Base-by-base conservation (phyloP, 2,888 invertebrate genomes). In the Agrenia bidenticulata region DNA sequence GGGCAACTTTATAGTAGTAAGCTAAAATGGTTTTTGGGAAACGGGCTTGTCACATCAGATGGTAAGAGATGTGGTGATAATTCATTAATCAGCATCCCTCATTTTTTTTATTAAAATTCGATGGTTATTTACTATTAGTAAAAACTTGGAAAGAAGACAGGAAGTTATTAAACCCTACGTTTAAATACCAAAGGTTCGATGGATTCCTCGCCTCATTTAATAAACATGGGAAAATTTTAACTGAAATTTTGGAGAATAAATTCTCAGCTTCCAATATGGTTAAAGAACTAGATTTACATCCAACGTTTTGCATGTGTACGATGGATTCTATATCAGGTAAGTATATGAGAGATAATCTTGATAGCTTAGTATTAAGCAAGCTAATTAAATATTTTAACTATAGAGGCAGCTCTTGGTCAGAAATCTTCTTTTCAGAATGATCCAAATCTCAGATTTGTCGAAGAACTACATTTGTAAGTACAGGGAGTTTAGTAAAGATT, bases 101-200 rank as follows among this genome's bases (percentile, higher is more conserved):
- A n/a, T n/a, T n/a, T n/a, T n/a, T n/a, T n/a, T n/a, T n/a, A n/a
- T n/a, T n/a, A n/a, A n/a, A n/a, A n/a, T n/a, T n/a, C n/a, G n/a
- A n/a, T n/a, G n/a, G n/a, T n/a, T n/a, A n/a, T n/a, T n/a, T n/a
- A n/a, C n/a, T n/a, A n/a, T n/a, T n/a, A n/a, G n/a, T n/a, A n/a
- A n/a, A 62, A 9, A 57, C 39, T 32, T 66, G 61, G 61, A 55
- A 41, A 19, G 27, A 53, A 7, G 50, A 62, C 15, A 39, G 61
- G 32, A 66, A 66, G 45, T 39, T 66, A 27, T 23, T 66, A 26
- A 62, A 45, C 27, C 57, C 61, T 11, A 39, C 66, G 1, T 66
- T 66, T 24, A 58, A 57, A 17, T 66, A 66, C 37, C 61, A 53
- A 58, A 21, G 27, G 13, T 58, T 45, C 24, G 49, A 49, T 26